These are phyloP conservation scores for Neodon shergylaensis DNA, from an alignment of 2,113 vertebrate genomes.

Conservation along the genomic window DNA sequence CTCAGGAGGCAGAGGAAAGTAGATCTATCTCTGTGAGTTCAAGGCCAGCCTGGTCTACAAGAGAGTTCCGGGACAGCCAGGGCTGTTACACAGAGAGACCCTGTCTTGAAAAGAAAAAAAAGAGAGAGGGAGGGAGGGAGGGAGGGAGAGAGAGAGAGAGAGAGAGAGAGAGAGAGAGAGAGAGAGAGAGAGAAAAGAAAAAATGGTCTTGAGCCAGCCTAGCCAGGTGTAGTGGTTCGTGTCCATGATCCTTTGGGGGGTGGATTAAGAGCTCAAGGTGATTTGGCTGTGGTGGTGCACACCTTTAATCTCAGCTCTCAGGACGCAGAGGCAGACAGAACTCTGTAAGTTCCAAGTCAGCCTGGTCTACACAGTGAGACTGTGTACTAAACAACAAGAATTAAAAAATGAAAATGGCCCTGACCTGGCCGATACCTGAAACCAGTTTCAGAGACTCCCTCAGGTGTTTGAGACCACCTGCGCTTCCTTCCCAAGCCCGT, in stretches of 20 bases:
- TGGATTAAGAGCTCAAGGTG: too few species aligned
- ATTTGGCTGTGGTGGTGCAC: too few species aligned
- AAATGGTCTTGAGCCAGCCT: too few species aligned
- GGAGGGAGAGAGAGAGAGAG: rapidly evolving
- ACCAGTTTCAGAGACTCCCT: not conserved
- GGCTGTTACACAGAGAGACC: not conserved
- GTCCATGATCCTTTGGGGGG: too few species aligned
- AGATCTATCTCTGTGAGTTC: not conserved
- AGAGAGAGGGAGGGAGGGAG: too few species aligned
- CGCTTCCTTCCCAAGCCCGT: not conserved
- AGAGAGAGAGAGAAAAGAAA: not conserved
- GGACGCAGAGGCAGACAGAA: too few species aligned
- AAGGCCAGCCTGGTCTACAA: not conserved
- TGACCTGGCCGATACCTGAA: not conserved
- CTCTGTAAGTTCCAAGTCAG: too few species aligned
- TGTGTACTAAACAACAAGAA: too few species aligned
- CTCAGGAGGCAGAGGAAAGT: not conserved
- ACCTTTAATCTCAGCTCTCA: too few species aligned
- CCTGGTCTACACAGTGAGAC: too few species aligned
- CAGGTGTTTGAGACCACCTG: not conserved
- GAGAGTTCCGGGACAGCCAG: not conserved
- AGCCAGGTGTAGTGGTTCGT: too few species aligned
- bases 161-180: not conserved
- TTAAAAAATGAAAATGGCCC: not conserved
- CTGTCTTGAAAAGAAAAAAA: not conserved